A percentile compares a stretch with the other conserved stretches of the same genome.
These are phyloP conservation scores for Sclerurus mexicanus DNA, from an alignment of 2,113 vertebrate genomes.

Conservation along the genomic window DNA sequence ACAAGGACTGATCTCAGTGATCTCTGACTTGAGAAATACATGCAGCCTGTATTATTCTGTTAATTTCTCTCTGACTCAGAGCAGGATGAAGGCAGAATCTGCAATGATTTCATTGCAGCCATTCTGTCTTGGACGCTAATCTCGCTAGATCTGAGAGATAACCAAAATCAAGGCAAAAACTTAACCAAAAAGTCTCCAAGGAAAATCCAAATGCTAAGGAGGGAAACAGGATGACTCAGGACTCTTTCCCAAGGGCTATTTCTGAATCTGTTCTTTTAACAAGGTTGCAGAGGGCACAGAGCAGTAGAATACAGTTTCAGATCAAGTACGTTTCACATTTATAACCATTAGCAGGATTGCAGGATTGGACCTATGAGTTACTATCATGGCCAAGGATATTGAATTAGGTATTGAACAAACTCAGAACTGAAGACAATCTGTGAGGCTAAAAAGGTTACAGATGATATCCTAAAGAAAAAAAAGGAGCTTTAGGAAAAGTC, in stretches of 20 bases:
- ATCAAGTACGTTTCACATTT: conserved; percentile 34
- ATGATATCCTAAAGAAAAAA: background rate
- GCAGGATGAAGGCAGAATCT: conserved; percentile 4
- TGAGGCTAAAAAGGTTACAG: background rate
- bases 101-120: conserved; percentile 16
- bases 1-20: background rate
- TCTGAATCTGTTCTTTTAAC: background rate
- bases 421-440: background rate
- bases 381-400: background rate
- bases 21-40: conserved; percentile 37
- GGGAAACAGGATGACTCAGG: background rate
- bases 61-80: conserved; percentile 49
- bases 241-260: background rate
- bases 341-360: conserved; percentile 10
- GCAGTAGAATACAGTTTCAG: background rate
- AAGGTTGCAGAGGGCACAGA: conserved; percentile 2
- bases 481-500: background rate
- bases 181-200: background rate
- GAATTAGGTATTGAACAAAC: conserved; percentile 25
- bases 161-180: conserved; percentile 18
- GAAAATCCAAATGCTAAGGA: background rate
- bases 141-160: conserved; percentile 23
- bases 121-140: conserved; percentile 14
- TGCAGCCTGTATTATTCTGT: background rate
- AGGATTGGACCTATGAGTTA: conserved; percentile 4